Base-by-base conservation (phyloP, 2,888 invertebrate genomes). In the Anarsia innoxiella region DNA sequence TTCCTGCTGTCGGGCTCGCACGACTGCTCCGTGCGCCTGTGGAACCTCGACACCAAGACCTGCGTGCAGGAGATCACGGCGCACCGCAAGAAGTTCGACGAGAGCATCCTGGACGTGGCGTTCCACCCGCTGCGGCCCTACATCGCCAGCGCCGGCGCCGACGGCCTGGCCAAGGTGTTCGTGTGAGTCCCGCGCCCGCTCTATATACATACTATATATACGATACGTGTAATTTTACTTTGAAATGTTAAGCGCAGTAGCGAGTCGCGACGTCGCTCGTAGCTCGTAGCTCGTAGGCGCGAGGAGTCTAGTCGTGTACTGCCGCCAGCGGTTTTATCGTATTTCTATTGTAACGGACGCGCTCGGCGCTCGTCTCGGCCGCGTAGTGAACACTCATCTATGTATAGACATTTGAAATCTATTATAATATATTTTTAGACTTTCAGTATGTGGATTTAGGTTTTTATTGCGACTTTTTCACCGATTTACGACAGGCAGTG, bases 11-110 rank as follows among this genome's bases (percentile, higher is more conserved):
- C 98, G 64, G 99, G 99, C 88, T 95, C 92, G 74, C 99, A 99
- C 84, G 99, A 99, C 86, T 97, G 97, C 86, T 99, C 99, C 59
- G 95, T 99, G 74, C 91, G 99, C 59, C 89, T 99, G 59, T 99
- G 99, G 99, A 97, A 99, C 87, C 89, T 99, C 70, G 97, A 99
- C 87, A 97, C 95, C 86, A 97, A 97, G 86, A 96, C 97, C 44
- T 99, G 99, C 88, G 96, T 99, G 60, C 99, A 99, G 83, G 99
- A 99, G 86, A 99, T 99, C 72, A 99, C 99, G 37, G 97, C 98
- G 56, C 99, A 99, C 86, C 93, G 99, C 65, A 99, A 99, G 87
- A 99, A 99, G 88, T 97, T 97, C 87, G 99, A 99, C 84, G 98
- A 99, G 86, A 95, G 97, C 75, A 99, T 99, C 86, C 91, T 97